Evolutionary conservation across 1,140 invertebrate species (phyloP).

Genomic region (Polyergus mexicanus): DNA sequence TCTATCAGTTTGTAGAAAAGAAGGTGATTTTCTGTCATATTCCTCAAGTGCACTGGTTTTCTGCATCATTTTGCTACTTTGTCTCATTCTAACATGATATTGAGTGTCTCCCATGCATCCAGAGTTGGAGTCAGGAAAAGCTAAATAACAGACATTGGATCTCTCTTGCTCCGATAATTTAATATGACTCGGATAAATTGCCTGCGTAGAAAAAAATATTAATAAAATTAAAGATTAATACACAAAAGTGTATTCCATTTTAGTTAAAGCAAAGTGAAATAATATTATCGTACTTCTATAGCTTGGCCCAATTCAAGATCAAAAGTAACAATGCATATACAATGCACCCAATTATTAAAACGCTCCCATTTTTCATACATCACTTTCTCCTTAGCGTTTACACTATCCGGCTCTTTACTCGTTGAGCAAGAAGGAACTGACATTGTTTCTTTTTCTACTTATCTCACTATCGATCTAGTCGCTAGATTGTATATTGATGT

Average conservation of each 20-base stretch:
- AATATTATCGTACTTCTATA: slow-evolving; percentile 91
- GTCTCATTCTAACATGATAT: slow-evolving; percentile 96
- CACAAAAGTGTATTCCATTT: slow-evolving; percentile 3
- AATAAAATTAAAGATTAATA: slow-evolving; percentile 12
- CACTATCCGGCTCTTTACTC: slow-evolving; percentile 64
- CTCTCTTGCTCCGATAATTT: slow-evolving; percentile 97
- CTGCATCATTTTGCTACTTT: slow-evolving; percentile 80
- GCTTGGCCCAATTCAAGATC: slow-evolving; percentile 99
- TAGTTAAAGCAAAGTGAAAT: slow-evolving; percentile 25
- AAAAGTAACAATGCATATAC: slow-evolving; percentile 99
- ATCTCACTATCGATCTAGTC: slow-evolving; percentile 34
- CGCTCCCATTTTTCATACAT: slow-evolving; percentile 85
- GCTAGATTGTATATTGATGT: slow-evolving; percentile 18
- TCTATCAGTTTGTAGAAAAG: slow-evolving; percentile 91
- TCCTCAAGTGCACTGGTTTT: slow-evolving; percentile 86
- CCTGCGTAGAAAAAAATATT: slow-evolving; percentile 86
- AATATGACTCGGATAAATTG: slow-evolving; percentile 94
- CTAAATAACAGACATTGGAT: slow-evolving; percentile 98
- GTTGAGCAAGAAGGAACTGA: slow-evolving; percentile 78
- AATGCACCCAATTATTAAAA: slow-evolving; percentile 98
- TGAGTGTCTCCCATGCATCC: slow-evolving; percentile 99
- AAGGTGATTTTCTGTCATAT: slow-evolving; percentile 92
- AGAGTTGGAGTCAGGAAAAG: slow-evolving; percentile 99
- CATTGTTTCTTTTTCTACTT: slow-evolving; percentile 75
- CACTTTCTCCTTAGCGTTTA: slow-evolving; percentile 50